Base-by-base conservation (phyloP, 2,797 vertebrate genomes). In the Clangula hyemalis region DNA sequence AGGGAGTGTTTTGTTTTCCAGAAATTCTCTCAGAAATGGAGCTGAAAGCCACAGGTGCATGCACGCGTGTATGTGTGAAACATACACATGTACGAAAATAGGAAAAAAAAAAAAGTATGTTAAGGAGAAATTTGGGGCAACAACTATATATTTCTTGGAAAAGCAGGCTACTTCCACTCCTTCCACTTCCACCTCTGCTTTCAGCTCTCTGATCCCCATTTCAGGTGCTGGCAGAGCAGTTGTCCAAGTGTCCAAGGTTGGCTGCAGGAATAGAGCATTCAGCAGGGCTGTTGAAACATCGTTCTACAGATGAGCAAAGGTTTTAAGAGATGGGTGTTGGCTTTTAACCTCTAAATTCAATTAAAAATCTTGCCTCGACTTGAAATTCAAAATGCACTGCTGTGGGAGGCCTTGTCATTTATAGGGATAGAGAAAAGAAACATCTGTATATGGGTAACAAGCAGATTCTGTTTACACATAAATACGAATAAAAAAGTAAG, bases 401-500 rank as follows among this genome's bases (percentile, higher is more conserved):
- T 82, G 57, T 61, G 49, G 74, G 90, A 90, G 34, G 21, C 62
- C 56, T 69, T 69, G 14, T 53, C 74, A 27, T n/a, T 77, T 87
- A 58, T 75, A 51, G 69, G 85, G 27, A 10, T 18, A 65, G 74
- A 68, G 38, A 41, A 83, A 54, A 88, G 41, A 70, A 93, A 94
- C 78, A 88, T 87, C 83, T 95, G 83, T 90, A 91, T 68, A 65
- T 83, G 32, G 24, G 14, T 95, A 85, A 79, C 88, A 85, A 85
- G 68, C 84, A 95, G 81, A 89, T 82, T 91, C 77, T 94, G 43
- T 87, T 94, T 96, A 90, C 28, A 34, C 79, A 74, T 38, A 95
- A 94, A 93, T 86, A 91, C 0, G 2, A 91, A 69, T 85, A 6
- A 74, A 85, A 95, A 94, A 64, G 58, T 51, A 82, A 47, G 43